phyloP scores from a whole-genome alignment of 2,888 invertebrate species.

The Abscondita cerata region DNA sequence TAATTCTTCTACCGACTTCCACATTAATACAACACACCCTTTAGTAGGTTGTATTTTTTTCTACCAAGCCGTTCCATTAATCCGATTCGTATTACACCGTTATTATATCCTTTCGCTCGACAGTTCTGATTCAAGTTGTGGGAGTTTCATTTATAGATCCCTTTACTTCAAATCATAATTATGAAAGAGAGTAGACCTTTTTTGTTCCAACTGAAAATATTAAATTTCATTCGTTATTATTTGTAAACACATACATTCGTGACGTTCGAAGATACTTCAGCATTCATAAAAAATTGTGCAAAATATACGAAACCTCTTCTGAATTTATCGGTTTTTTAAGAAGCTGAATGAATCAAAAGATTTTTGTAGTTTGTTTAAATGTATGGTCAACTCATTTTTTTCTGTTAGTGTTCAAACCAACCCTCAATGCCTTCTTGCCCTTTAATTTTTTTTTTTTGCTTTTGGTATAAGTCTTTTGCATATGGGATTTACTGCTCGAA shows the following conservation, averaged over 20 bases:
- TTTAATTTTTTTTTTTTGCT: no score
- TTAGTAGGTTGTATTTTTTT: conserved; percentile 22
- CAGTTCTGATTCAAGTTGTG: conserved; percentile 41
- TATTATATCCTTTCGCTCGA: conserved; percentile 36
- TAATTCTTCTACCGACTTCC: conserved; percentile 18
- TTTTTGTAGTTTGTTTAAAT: no score
- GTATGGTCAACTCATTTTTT: no score
- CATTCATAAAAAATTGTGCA: no score
- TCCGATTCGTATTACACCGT: conserved; percentile 39
- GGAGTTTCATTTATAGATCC: conserved; percentile 45
- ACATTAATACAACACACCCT: conserved; percentile 21
- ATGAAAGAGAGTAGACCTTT: conserved; percentile 31
- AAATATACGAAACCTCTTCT: no score
- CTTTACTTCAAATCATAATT: conserved; percentile 38
- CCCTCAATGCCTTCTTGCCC: no score
- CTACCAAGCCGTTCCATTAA: conserved; percentile 25
- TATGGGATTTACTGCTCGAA: no score
- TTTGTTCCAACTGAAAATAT: conserved; percentile 35
- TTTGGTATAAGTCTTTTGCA: no score
- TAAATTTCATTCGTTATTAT: conserved; percentile 31
- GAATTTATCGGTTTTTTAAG: no score
- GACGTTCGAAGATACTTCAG: neutral
- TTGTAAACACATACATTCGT: no score
- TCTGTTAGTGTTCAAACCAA: no score
- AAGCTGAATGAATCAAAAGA: no score